These are phyloP conservation scores for Dendrolimus pini DNA, from an alignment of 2,888 invertebrate genomes.

Conservation along the genomic window DNA sequence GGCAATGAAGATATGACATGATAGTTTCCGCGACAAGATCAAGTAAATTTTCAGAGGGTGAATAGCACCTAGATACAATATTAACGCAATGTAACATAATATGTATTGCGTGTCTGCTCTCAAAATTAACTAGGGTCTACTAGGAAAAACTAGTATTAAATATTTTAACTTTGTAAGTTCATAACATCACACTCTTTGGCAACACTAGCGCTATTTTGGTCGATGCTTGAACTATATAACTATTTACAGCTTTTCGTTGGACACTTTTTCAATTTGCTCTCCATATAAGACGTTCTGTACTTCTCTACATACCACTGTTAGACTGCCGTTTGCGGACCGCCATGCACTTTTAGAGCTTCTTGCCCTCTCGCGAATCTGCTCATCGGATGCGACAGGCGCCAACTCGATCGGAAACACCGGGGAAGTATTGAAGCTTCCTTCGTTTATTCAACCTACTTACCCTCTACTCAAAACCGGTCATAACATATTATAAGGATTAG, in stretches of 20 bases:
- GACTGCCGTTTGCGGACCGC: conserved; percentile 3
- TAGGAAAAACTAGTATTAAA: background rate
- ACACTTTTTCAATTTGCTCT: too few relatives aligned
- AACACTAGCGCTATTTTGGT: too few relatives aligned
- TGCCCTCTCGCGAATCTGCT: conserved; percentile 48
- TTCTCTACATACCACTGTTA: background rate
- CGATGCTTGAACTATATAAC: too few relatives aligned
- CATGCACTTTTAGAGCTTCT: conserved; percentile 56
- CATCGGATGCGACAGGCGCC: conserved; percentile 56
- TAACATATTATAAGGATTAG: background rate
- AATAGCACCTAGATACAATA: too few relatives aligned
- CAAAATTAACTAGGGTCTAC: background rate
- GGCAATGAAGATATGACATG: too few relatives aligned
- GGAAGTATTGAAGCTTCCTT: conserved; percentile 8
- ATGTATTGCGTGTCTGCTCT: too few relatives aligned
- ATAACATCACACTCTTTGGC: background rate
- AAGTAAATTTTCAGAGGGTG: too few relatives aligned
- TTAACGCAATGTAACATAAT: too few relatives aligned
- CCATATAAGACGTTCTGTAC: too few relatives aligned
- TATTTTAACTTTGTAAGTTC: background rate
- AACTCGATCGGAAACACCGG: conserved; percentile 44
- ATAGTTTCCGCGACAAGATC: too few relatives aligned
- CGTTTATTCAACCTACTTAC: background rate
- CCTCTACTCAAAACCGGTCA: background rate
- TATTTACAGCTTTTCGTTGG: too few relatives aligned